Percentiles rank a stretch among this genome's conserved stretches.
These are phyloP conservation scores for Conus ventricosus DNA, from an alignment of 1,140 invertebrate genomes.

Conservation along the genomic window DNA sequence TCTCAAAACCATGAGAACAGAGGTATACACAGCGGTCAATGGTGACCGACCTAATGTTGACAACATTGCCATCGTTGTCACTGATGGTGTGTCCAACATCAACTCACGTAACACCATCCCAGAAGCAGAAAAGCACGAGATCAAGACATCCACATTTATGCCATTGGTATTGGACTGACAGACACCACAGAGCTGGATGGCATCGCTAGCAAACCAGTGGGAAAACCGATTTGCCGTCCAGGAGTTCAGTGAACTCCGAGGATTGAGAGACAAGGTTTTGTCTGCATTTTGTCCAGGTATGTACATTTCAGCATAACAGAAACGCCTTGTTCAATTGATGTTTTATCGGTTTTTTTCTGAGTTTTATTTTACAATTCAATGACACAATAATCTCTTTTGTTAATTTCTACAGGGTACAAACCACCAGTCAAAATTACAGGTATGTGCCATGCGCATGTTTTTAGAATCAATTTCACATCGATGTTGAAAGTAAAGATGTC, in stretches of 20 bases:
- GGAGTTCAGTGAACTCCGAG: constrained; percentile 58
- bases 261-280: constrained; percentile 56
- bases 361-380: not conserved
- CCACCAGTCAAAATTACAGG: not conserved
- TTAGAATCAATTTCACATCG: too few species aligned
- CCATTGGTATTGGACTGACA: constrained; percentile 58
- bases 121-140: constrained; percentile 54
- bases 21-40: constrained; percentile 59
- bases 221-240: constrained; percentile 55
- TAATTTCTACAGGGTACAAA: not conserved
- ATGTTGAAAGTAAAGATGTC: too few species aligned
- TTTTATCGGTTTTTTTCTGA: not conserved
- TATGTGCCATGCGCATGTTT: not conserved
- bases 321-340: not conserved
- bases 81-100: constrained; percentile 68
- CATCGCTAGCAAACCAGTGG: constrained; percentile 49
- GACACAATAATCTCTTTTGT: not conserved
- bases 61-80: constrained; percentile 62
- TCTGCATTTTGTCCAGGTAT: constrained; percentile 38
- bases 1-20: constrained; percentile 55
- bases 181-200: constrained; percentile 57
- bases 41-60: constrained; percentile 60
- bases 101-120: constrained; percentile 61
- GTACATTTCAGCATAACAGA: not conserved
- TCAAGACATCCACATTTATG: constrained; percentile 61